Base-by-base conservation (phyloP, 2,113 vertebrate species). In the Lampris megalopsis region DNA sequence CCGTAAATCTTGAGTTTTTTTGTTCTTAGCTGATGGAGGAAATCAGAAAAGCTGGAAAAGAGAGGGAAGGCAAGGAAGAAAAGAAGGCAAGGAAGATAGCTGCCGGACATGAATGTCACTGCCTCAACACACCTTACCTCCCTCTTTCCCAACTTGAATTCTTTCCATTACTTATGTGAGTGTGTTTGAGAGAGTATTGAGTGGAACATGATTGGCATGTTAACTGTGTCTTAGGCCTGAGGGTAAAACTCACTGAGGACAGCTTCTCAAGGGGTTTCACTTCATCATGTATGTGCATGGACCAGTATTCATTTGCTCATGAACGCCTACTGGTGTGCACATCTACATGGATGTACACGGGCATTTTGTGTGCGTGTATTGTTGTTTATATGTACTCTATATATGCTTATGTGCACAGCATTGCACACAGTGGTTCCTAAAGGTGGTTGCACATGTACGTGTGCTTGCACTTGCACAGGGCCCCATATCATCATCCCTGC, bases 401-500 rank as follows among this genome's bases (percentile, higher is more conserved):
- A 24, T 24, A 24, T 24, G 24, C 24, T 24, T 24, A 24, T 24
- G 24, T 24, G 24, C 24, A 24, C 24, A 24, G 24, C 24, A 24
- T 24, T 24, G 24, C 24, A 24, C 24, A 24, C 24, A 24, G 24
- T 24, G 24, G 24, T 24, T 24, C 24, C 24, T 24, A 24, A 0
- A 56, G 59, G 2, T 4, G 7, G 9, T 53, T 69, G 45, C 49
- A 59, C 13, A 10, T 63, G 7, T 52, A 63, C 13, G 40, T 3
- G 6, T 1, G 13, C 49, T 60, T 11, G n/a, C 64, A 83, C 77
- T 75, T 86, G 86, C 88, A 73, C 47, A 9, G 80, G 87, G 79
- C 63, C 68, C 69, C 86, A 56, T 73, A 77, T 86, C 91, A 85
- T 83, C 83, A 90, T 84, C 89, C 78, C 86, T 84, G 85, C 66